Evolutionary conservation across 2,113 vertebrate genomes (phyloP), one percentile per base, ranked within the genome.

Genomic region (Myrmophylax atrothorax): DNA sequence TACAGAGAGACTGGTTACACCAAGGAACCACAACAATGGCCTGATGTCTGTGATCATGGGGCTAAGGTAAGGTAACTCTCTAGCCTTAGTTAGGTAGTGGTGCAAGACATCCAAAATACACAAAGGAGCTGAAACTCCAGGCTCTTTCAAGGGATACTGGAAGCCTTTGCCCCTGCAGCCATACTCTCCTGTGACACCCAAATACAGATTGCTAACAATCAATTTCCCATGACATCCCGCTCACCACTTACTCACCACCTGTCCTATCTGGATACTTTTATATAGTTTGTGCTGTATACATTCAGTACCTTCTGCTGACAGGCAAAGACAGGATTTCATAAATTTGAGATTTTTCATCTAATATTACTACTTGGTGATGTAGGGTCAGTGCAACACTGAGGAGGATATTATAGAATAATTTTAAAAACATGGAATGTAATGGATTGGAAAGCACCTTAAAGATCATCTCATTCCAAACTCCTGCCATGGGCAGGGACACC

Each of bases 301-400:
- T 53, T 87, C 74, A 86, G 29, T 29, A 89, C 62, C 25, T 96
- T 38, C 67, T 77, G 50, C 75, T 37, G 28, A 80, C 53, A 67
- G 23, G 38, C 66, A 53, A 81, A 67, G 20, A 78, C 8, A 81
- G 22, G 37, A 85, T 84, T 56, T 68, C 38, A 87, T 44, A 75
- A 75, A 83, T 63, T 22, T 63, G 52, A 78, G 49, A 23, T 73
- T 79, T 79, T 88, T 83, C 8, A 35, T 77, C 16, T 58, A 80
- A 29, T 42, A 73, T 16, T 62, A 81, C 23, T 78, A 60, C 7
- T 42, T 64, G 26, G 26, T 59, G 38, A 74, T 42, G 35, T 9
- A 55, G 7, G 7, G 25, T 31, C 63, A 62, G 14, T 47, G 29
- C 20, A 89, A 28, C 37, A 37, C 6, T 74, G 42, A 73, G 72